Percentiles rank a stretch among this genome's conserved stretches.
phyloP scores from a whole-genome alignment of 2,888 invertebrate species.

The Coenonympha glycerion region DNA sequence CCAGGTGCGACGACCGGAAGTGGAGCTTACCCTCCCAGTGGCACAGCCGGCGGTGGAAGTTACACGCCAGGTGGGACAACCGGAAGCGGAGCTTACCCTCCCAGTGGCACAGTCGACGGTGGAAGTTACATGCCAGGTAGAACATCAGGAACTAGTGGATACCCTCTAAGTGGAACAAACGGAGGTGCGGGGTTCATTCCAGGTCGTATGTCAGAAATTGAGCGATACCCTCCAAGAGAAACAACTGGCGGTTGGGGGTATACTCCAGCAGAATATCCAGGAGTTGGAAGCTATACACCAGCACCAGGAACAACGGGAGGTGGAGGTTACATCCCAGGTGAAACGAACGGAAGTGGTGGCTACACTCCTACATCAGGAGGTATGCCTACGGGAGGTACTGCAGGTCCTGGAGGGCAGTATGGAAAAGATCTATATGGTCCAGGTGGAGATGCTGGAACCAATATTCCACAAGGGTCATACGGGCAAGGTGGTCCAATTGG shows the following conservation, averaged over 20 bases:
- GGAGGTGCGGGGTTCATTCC: too few species aligned
- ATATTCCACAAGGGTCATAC: slow-evolving; percentile 17
- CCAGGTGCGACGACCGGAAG: slow-evolving; percentile 5
- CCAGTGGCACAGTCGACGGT: slow-evolving; percentile 7
- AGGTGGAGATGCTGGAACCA: slow-evolving; percentile 6
- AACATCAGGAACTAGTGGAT: not conserved
- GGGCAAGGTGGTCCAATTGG: not conserved
- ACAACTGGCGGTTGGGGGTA: too few species aligned
- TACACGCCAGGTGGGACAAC: not conserved
- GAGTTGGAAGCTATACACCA: too few species aligned
- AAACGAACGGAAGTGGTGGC: not conserved
- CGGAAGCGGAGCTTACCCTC: slow-evolving; percentile 2
- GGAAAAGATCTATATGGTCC: slow-evolving; percentile 6
- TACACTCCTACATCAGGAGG: slow-evolving; percentile 6
- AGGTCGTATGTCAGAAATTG: too few species aligned
- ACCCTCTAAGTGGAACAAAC: too few species aligned
- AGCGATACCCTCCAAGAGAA: too few species aligned
- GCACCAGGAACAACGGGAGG: not conserved
- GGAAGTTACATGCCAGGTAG: slow-evolving; percentile 18
- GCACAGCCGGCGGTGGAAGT: not conserved
- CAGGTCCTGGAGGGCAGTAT: slow-evolving; percentile 14
- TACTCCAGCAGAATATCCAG: too few species aligned
- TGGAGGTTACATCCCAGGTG: not conserved
- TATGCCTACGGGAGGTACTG: slow-evolving; percentile 9
- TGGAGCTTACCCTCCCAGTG: not conserved